phyloP scores from a whole-genome alignment of 2,888 invertebrate genomes.

The Noctua janthe region DNA sequence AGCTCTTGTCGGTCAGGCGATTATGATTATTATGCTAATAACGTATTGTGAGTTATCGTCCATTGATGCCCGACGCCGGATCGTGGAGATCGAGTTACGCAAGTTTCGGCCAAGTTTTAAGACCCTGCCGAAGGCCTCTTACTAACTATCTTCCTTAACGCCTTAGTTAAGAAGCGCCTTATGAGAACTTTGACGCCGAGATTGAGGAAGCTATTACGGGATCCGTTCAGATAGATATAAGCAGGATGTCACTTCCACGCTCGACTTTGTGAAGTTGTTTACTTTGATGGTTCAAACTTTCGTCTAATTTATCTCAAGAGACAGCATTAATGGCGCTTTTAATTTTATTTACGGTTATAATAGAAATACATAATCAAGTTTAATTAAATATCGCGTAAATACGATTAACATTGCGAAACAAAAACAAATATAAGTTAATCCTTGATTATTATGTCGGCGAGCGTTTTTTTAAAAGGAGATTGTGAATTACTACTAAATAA shows the following conservation, averaged over 20 bases:
- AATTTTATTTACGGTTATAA: constrained; percentile 46
- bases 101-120: constrained; percentile 89
- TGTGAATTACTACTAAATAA: constrained; percentile 70
- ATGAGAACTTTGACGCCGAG: constrained; percentile 90
- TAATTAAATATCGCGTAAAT: constrained; percentile 2
- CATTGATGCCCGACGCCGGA: constrained; percentile 82
- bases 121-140: constrained; percentile 88
- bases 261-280: constrained; percentile 88
- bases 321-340: constrained; percentile 68
- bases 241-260: constrained; percentile 89
- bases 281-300: constrained; percentile 87
- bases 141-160: constrained; percentile 90
- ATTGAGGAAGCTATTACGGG: constrained; percentile 90
- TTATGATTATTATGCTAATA: constrained; percentile 86
- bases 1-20: constrained; percentile 70
- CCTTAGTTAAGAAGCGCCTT: constrained; percentile 90
- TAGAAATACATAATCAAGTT: neutral
- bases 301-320: constrained; percentile 81
- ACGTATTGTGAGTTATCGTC: constrained; percentile 86
- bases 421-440: constrained; percentile 51
- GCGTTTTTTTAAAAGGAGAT: constrained; percentile 65
- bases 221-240: constrained; percentile 89
- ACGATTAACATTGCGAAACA: constrained; percentile 5
- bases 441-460: constrained; percentile 63
- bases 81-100: constrained; percentile 87